Percentiles rank a stretch among this genome's conserved stretches.
Evolutionary conservation across 2,888 invertebrate species (phyloP).

Genomic region (Stramonita haemastoma): DNA sequence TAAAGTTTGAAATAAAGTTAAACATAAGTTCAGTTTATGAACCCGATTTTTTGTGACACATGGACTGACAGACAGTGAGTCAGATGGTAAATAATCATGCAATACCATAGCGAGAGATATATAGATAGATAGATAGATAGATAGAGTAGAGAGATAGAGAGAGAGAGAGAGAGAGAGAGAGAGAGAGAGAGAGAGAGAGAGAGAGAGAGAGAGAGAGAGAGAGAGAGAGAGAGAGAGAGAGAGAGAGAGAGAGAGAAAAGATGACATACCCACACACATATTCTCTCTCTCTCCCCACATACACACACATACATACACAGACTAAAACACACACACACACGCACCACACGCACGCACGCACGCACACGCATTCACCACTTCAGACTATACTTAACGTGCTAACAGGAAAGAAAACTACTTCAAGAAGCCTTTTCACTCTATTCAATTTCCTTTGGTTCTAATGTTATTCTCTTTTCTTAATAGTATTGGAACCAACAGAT

Average conservation of each 20-base stretch:
- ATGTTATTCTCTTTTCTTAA: too few species aligned
- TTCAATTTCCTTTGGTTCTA: too few species aligned
- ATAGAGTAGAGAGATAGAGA: background rate
- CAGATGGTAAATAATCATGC: too few species aligned
- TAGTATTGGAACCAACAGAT: too few species aligned
- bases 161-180: background rate
- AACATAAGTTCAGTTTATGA: too few species aligned
- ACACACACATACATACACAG: background rate
- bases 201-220: background rate
- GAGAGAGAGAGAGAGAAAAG: background rate
- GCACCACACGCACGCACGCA: background rate
- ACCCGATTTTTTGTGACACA: too few species aligned
- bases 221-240: constrained; percentile 10
- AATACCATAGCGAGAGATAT: background rate
- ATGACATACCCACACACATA: background rate
- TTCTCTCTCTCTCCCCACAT: too few species aligned
- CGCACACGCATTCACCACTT: background rate
- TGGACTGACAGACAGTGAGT: background rate
- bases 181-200: background rate
- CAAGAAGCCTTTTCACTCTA: too few species aligned
- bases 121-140: background rate
- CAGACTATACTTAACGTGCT: background rate
- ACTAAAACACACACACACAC: background rate
- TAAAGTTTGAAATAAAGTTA: too few species aligned
- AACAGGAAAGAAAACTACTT: too few species aligned